Conservation (phyloP, 2,113 vertebrate genomes). For the Motacilla tschutschensis region DNA sequence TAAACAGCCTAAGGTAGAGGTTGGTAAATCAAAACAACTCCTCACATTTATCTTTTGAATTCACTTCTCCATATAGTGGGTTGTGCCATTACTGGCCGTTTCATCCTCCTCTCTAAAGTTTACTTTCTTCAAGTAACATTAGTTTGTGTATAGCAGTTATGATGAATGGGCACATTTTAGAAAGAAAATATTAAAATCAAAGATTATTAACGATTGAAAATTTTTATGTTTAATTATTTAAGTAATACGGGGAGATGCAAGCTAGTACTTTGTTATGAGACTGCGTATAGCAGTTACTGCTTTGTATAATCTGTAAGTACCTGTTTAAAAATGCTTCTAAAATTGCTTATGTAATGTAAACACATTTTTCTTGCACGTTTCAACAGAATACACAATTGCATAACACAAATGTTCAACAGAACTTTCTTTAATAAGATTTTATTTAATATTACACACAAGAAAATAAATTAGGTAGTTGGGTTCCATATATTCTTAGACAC, state of each 20-base stretch:
- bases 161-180: slow-evolving; percentile 73
- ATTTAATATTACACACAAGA: slow-evolving; percentile 68
- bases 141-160: slow-evolving; percentile 68
- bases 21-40: slow-evolving; percentile 63
- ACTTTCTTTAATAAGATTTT: slow-evolving; percentile 53
- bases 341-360: slow-evolving; percentile 94
- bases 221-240: slow-evolving; percentile 83
- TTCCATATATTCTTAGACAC: slow-evolving; percentile 76
- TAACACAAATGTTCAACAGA: slow-evolving; percentile 63
- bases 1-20: slow-evolving; percentile 65
- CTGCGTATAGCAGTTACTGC: slow-evolving; percentile 80
- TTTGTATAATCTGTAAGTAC: slow-evolving; percentile 97
- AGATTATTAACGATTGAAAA: slow-evolving; percentile 80
- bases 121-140: slow-evolving; percentile 60
- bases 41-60: slow-evolving; percentile 43
- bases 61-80: slow-evolving; percentile 21
- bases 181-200: slow-evolving; percentile 75
- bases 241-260: slow-evolving; percentile 70
- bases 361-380: slow-evolving; percentile 98
- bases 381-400: slow-evolving; percentile 80
- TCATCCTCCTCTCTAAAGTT: slow-evolving; percentile 63
- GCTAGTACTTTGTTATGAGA: slow-evolving; percentile 80
- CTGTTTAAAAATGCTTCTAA: slow-evolving; percentile 93
- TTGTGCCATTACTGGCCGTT: slow-evolving; percentile 42
- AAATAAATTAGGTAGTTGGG: slow-evolving; percentile 79